Conservation (phyloP, 2,797 vertebrate species). For the Enteromius trimaculatus region DNA sequence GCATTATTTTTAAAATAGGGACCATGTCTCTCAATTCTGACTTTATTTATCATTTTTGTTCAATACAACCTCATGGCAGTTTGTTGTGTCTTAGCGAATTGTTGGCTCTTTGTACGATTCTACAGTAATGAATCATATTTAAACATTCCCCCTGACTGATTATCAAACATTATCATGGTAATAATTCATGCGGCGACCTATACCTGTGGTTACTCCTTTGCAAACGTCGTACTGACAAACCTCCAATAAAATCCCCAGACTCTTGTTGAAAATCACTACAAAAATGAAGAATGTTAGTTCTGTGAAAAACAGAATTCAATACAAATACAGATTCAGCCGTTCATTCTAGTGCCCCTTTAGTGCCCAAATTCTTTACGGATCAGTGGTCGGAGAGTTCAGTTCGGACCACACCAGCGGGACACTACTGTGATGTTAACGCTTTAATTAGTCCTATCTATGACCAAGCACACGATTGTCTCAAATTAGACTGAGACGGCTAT, state of each 20-base stretch:
- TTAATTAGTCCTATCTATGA: slow-evolving; percentile 51
- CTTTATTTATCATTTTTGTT: not conserved
- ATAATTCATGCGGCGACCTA: not conserved
- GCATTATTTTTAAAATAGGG: not conserved
- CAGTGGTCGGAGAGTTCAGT: not conserved
- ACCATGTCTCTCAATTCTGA: not conserved
- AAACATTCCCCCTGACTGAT: not conserved
- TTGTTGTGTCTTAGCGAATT: not conserved
- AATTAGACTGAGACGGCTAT: slow-evolving; percentile 46
- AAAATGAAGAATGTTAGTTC: not conserved
- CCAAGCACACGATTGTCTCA: slow-evolving; percentile 31
- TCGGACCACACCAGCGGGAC: not conserved
- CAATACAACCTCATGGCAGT: not conserved
- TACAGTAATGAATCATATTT: not conserved
- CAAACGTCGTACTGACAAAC: not conserved
- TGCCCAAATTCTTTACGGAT: not conserved
- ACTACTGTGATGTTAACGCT: slow-evolving; percentile 29
- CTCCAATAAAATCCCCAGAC: not conserved
- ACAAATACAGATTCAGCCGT: too few relatives aligned
- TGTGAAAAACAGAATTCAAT: too few relatives aligned
- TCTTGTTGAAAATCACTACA: not conserved
- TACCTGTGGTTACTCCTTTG: not conserved
- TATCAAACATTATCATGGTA: not conserved
- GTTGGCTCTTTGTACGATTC: not conserved
- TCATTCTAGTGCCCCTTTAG: not conserved